Base-by-base conservation (phyloP, 2,888 invertebrate species). In the Lepetodrilus schrolli region DNA sequence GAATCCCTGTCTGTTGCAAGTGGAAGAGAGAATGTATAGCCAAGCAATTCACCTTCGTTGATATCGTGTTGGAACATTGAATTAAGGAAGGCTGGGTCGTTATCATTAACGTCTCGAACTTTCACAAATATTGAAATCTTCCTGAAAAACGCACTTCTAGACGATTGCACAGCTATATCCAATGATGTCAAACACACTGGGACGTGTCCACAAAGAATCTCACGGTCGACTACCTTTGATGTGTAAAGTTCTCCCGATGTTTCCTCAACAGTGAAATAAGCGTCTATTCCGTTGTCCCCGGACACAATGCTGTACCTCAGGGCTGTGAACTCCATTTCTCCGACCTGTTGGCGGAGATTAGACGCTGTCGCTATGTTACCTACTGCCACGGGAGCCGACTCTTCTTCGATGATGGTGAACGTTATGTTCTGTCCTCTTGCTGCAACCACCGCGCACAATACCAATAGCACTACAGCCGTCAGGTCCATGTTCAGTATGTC, bases 61-160 rank as follows among this genome's bases (percentile, higher is more conserved):
- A 80, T 38, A 10, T 68, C 68, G 38, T 68, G 66, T 21, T 66
- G 43, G 21, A 65, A 80, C 10, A n/a, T 66, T n/a, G 73, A 68
- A 43, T 72, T 66, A 2, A 36, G 21, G 48, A 78, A 80, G 8
- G 36, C 30, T 7, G 79, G 79, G 13, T 66, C 38, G 43, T 78
- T 74, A 34, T 80, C 79, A 50, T 80, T 80, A 58, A 72, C 70
- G 65, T 80, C 79, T 23, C 72, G 30, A 1, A 80, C 58, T 5
- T 73, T 70, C 7, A 80, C 72, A 20, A 72, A 38, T 21, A 80
- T 70, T 21, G 65, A 66, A 71, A 74, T 72, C 43, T 75, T 76
- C n/a, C 72, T 71, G 72, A 79, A 72, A 47, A 75, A 77, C 66
- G 66, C 72, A 49, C 70, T 69, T 37, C 21, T 51, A 21, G 43